Base-by-base conservation (phyloP, 2,888 invertebrate genomes). In the Diarsia brunnea region DNA sequence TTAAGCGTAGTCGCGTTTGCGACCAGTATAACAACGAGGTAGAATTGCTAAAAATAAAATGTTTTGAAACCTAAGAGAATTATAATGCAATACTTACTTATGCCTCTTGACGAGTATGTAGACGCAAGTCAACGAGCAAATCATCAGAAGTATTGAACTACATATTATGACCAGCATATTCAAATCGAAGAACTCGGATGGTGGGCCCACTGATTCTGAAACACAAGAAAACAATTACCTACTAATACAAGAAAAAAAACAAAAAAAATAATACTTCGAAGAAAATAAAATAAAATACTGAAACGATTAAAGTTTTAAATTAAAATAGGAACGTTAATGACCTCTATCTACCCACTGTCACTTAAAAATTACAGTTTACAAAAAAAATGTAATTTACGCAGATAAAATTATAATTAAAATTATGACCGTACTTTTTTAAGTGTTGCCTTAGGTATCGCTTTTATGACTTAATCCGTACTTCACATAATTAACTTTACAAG, bases 141-240 rank as follows among this genome's bases (percentile, higher is more conserved):
- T 91, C 87, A 95, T 92, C 10, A 97, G 89, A 0, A 97, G 89
- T 51, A 96, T 93, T 0, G 96, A 96, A 81, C 96, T 96, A 90
- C 96, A 96, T 2, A 96, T 93, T 49, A 97, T 96, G 16, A 97
- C 96, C 31, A 96, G 82, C 94, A 96, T 94, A 64, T 96, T 96
- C 27, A 96, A 85, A 75, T 97, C 97, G 14, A 96, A 89, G 49
- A 92, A 92, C 14, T 96, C 97, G 2, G 95, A 93, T 0, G 96
- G 96, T 1, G 96, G 96, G 2, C 96, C 96, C 16, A 97, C 95
- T 8, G 95, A 91, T 82, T 96, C 97, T 97, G 94, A 66, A 95
- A 95, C 1, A 16, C 1, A 10, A 24, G 2, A 64, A n/a, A 21
- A 51, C 14, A 45, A 38, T 71, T 45, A n/a, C 7, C 24, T 14